These are phyloP conservation scores for Alligator mississippiensis DNA, from an alignment of 2,113 vertebrate species.

Conservation along the genomic window DNA sequence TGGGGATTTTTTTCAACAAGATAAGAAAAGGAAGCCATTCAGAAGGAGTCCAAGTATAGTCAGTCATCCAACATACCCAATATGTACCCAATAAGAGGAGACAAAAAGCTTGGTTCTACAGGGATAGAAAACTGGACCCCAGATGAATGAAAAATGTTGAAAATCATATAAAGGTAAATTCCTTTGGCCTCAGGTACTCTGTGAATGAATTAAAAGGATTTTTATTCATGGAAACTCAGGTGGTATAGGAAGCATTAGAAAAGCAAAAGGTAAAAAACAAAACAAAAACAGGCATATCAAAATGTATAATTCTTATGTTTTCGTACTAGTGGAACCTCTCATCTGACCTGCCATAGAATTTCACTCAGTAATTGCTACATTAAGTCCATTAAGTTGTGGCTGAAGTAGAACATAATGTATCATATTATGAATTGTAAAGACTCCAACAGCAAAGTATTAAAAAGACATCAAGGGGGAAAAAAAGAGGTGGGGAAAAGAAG, in stretches of 20 bases:
- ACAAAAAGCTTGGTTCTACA: not conserved
- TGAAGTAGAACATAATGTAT: not conserved
- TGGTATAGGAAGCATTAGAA: not conserved
- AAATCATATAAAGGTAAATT: slow-evolving; percentile 56
- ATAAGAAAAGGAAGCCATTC: not conserved
- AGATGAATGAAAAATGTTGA: slow-evolving; percentile 46
- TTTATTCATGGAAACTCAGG: not conserved
- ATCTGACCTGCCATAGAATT: slow-evolving; percentile 34
- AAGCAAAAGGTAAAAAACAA: slow-evolving; percentile 39
- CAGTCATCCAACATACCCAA: not conserved
- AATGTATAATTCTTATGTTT: slow-evolving; percentile 54
- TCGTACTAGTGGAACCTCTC: slow-evolving; percentile 29
- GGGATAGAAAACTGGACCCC: not conserved
- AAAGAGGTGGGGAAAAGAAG: not conserved
- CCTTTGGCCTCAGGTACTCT: slow-evolving; percentile 27
- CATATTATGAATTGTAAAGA: not conserved
- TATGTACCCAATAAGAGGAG: not conserved
- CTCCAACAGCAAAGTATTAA: not conserved
- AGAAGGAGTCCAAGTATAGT: not conserved
- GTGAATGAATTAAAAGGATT: slow-evolving; percentile 13
- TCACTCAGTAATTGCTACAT: not conserved
- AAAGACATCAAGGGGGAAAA: not conserved
- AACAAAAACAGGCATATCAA: not conserved
- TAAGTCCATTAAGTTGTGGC: slow-evolving; percentile 28
- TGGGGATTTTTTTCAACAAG: not conserved